Evolutionary conservation across 2,888 invertebrate genomes (phyloP), one percentile per base, ranked within the genome.

Genomic region (Silvanus unidentatus): DNA sequence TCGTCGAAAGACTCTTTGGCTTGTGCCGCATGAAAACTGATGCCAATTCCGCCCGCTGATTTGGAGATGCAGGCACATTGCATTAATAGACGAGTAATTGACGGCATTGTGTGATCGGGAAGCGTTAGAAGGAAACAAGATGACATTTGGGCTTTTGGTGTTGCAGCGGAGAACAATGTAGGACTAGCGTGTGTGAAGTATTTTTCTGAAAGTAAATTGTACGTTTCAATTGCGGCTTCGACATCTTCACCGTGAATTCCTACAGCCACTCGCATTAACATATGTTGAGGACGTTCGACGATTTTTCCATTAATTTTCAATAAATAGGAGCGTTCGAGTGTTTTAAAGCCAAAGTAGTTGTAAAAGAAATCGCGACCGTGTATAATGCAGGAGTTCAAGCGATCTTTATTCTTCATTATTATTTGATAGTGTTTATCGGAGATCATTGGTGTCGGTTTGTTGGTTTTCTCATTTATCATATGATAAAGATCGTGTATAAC

Each of bases 261-360:
- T 49, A 99, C 87, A 2, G 98, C 75, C 1, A 97, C 97, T 60
- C 99, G 76, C 99, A 99, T 99, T 45, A 99, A 73, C 96, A 99
- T 92, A 63, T 99, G 97, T 65, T 99, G 98, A 0, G 99, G 99
- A 16, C 99, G 80, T 71, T 99, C 99, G 1, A 82, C 95, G 40
- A 96, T 88, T 79, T 92, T 92, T 0, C 86, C 87, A 67, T 92
- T 79, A 41, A 96, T 89, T 73, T 90, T 94, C 45, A 98, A 73
- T 53, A 99, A 75, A 70, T 99, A 99, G 1, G 97, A 96, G 37
- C 93, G 79, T 65, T 99, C 98, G 43, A 99, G 73, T 0, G 98
- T 99, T 78, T 97, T 98, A 66, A 98, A 98, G n/a, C 98, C 99
- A 77, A 99, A 99, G 69, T 94, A 99, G 66, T 94, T 96, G 73